Evolutionary conservation across 2,797 vertebrate species (phyloP).

Genomic region (Crypturellus tataupa): DNA sequence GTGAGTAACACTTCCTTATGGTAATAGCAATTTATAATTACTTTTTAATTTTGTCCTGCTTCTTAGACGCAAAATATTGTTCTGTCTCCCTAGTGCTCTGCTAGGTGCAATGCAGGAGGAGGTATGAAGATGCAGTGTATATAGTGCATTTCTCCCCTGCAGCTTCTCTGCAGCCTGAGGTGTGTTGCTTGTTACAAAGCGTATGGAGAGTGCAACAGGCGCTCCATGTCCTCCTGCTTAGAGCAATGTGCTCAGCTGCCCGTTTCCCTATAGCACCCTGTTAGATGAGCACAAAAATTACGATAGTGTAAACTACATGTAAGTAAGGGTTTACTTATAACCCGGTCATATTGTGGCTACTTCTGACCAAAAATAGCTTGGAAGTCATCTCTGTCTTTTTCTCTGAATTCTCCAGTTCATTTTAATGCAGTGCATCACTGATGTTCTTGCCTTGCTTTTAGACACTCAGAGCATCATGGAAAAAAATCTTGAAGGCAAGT

Average conservation of each 20-base stretch:
- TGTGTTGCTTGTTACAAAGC: accelerated
- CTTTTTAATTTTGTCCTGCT: not conserved
- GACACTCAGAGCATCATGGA: not conserved
- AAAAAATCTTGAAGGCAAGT: not conserved
- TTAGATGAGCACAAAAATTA: not conserved
- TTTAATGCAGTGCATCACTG: not conserved
- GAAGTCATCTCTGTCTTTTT: not conserved
- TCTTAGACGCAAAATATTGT: not conserved
- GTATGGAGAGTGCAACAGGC: not conserved
- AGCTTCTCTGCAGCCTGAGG: not conserved
- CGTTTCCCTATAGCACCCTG: not conserved
- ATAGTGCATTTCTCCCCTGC: not conserved
- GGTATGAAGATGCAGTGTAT: not conserved
- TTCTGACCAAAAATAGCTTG: not conserved
- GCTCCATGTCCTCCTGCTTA: not conserved
- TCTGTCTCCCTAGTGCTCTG: not conserved
- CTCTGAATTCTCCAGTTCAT: not conserved
- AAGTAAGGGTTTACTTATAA: not conserved
- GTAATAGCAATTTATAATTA: conserved; percentile 22
- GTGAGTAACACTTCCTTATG: conserved; percentile 58
- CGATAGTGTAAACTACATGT: not conserved
- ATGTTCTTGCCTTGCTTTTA: not conserved
- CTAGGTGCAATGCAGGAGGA: not conserved
- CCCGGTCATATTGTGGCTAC: not conserved
- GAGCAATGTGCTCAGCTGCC: not conserved